Conservation (phyloP, 2,797 vertebrate species). For the Tenualosa ilisha region DNA sequence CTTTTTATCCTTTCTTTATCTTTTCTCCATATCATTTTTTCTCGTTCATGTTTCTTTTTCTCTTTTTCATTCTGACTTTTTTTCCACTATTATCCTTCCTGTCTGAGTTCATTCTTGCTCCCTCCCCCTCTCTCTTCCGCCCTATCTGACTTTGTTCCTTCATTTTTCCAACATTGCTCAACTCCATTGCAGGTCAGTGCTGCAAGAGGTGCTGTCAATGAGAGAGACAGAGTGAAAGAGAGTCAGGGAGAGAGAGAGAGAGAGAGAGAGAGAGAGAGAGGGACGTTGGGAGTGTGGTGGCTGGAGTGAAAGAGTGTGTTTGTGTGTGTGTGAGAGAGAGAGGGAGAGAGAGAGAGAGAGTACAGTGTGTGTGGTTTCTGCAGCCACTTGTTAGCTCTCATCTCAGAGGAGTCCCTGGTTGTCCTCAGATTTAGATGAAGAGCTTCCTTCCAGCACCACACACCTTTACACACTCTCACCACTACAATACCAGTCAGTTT, state of each 20-base stretch:
- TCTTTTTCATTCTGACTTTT: not conserved
- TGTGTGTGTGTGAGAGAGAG: not conserved
- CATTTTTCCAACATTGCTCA: not conserved
- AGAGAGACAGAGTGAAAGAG: not conserved
- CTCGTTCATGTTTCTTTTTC: not conserved
- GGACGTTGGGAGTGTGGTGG: not conserved
- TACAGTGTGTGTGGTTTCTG: constrained; percentile 48
- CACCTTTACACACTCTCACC: not conserved
- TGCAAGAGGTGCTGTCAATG: not conserved
- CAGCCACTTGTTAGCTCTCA: constrained; percentile 28
- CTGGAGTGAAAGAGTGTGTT: not conserved
- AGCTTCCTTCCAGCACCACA: constrained; percentile 31
- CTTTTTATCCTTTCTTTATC: not conserved
- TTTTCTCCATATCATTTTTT: not conserved
- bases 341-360: constrained; percentile 12
- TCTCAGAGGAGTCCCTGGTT: constrained; percentile 18
- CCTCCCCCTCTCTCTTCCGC: not conserved
- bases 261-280: not conserved
- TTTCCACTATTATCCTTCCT: not conserved
- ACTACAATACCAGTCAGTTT: not conserved
- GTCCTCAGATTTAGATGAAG: constrained; percentile 2
- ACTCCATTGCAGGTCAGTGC: not conserved
- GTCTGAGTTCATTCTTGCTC: not conserved
- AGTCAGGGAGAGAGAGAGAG: not conserved
- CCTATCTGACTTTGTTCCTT: not conserved